Evolutionary conservation across 2,797 vertebrate genomes (phyloP), one percentile per base, ranked within the genome.

Genomic region (Amazona ochrocephala): DNA sequence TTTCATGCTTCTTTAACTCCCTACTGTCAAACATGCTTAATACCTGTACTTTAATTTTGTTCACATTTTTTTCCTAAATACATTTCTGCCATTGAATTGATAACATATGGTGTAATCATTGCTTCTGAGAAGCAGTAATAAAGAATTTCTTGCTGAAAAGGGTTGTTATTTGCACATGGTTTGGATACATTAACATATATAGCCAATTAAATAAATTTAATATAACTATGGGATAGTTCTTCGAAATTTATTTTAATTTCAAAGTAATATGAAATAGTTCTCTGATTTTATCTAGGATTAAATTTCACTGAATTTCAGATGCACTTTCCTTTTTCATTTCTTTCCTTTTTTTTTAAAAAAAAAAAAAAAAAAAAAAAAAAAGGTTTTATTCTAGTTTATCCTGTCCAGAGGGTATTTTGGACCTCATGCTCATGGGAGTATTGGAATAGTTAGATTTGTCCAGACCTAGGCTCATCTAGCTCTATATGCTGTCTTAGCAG

Each of bases 1-100:
- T 96, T 95, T 93, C 79, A 95, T 89, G 91, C 61, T 95, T 5
- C 76, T 90, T 92, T 88, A 11, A 4, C 34, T 90, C 34, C 22
- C 45, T 79, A 24, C 78, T 62, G 45, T 86, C 91, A 95, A 89
- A 85, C 26, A 41, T 75, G 26, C 45, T 74, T 89, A 95, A 92
- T 85, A 85, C 58, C 45, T 79, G 26, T 72, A 44, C 68, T 87
- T 95, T 65, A 87, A 92, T 94, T 94, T 96, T 91, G 24, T 39
- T 87, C 61, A 60, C 54, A 75, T 82, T 94, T 92, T 95, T 39
- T 48, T 90, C 18, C 41, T 84, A 89, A 90, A 77, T 65, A 37
- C 17, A 15, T 87, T 89, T 78, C 79, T 91, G 54, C 10, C 27
- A 26, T 89, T 89, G 89, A 80, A 79, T 60, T 85, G 29, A 51